Evolutionary conservation across 1,140 invertebrate species (phyloP).

Genomic region (Mya arenaria): DNA sequence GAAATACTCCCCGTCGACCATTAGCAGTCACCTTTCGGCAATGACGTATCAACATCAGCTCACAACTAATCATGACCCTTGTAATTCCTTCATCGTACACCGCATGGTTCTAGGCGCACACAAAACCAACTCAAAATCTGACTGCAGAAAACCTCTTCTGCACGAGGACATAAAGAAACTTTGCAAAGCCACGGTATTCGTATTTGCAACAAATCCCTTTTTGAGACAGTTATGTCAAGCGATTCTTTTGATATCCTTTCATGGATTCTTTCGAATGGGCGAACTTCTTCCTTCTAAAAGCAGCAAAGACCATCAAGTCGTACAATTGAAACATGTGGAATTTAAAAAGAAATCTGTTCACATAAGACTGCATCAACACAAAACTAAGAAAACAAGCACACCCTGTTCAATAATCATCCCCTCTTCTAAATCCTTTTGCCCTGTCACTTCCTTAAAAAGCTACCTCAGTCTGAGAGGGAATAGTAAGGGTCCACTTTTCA

Average conservation of each 20-base stretch:
- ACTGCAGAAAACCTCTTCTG: neutral
- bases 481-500: neutral
- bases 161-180: neutral
- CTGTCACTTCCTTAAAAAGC: neutral
- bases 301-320: neutral
- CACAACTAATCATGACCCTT: neutral
- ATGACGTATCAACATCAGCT: neutral
- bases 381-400: neutral
- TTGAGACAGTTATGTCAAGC: neutral
- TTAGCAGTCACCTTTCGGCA: conserved; percentile 18
- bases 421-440: neutral
- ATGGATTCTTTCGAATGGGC: conserved; percentile 8
- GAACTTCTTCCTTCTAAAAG: neutral
- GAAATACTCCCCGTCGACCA: neutral
- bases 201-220: neutral
- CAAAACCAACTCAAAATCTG: neutral
- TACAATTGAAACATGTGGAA: neutral
- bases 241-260: neutral
- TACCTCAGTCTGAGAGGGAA: neutral
- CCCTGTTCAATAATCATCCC: neutral
- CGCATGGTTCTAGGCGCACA: neutral
- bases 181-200: neutral
- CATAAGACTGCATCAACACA: neutral
- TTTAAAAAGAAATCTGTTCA: neutral
- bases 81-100: neutral